These are phyloP conservation scores for Plotosus lineatus DNA, from an alignment of 2,113 vertebrate species.

Conservation along the genomic window DNA sequence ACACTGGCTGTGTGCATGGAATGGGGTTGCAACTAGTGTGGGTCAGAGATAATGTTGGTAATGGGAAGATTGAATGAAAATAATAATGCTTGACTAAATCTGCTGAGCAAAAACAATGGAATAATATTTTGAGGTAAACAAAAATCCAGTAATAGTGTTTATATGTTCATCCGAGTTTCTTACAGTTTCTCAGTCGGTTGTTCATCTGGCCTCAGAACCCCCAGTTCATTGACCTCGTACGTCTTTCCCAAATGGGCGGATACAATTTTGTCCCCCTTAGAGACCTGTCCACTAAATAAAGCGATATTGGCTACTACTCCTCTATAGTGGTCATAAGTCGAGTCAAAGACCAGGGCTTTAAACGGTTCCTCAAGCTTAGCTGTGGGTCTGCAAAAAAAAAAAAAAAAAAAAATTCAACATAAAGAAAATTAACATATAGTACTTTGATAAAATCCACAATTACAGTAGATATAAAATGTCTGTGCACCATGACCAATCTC, in stretches of 20 bases:
- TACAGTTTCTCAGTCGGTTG: conserved; percentile 82
- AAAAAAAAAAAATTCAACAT: background rate
- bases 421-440: background rate
- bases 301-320: conserved; percentile 90
- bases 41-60: background rate
- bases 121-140: no score
- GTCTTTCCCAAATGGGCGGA: conserved; percentile 83
- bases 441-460: no score
- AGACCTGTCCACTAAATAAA: conserved; percentile 82
- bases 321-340: conserved; percentile 91
- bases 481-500: no score
- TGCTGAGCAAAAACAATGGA: background rate
- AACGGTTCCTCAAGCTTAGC: conserved; percentile 73
- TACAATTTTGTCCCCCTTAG: conserved; percentile 83
- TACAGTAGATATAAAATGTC: no score
- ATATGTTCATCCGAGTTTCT: background rate
- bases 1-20: background rate
- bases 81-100: background rate
- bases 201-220: conserved; percentile 85
- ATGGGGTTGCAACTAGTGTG: background rate
- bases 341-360: conserved; percentile 93
- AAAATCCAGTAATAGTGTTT: background rate
- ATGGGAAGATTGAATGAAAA: no score
- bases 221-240: conserved; percentile 91
- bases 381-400: conserved; percentile 70